phyloP scores from a whole-genome alignment of 2,113 vertebrate genomes.

The Suncus etruscus region DNA sequence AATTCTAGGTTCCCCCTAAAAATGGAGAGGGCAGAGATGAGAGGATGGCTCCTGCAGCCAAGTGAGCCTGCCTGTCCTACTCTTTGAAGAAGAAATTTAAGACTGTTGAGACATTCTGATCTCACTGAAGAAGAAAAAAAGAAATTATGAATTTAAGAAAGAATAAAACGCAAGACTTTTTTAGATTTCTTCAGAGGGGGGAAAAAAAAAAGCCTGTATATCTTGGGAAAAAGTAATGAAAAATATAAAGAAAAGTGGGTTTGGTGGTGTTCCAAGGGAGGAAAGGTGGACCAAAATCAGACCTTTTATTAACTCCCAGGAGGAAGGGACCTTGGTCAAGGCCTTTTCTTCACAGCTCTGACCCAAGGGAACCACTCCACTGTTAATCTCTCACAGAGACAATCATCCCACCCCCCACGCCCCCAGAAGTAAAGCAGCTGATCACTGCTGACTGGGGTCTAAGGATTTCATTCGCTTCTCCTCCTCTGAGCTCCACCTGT shows the following conservation, averaged over 20 bases:
- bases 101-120: background rate
- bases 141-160: slow-evolving; percentile 63
- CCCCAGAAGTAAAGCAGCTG: background rate
- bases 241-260: too few relatives aligned
- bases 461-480: background rate
- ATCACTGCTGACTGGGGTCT: background rate
- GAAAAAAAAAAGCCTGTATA: too few relatives aligned
- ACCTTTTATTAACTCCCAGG: too few relatives aligned
- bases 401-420: background rate
- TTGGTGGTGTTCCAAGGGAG: too few relatives aligned
- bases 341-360: background rate
- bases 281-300: too few relatives aligned
- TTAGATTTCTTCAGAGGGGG: slow-evolving; percentile 39
- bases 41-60: background rate
- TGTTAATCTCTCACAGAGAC: background rate
- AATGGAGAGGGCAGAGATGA: background rate
- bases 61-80: slow-evolving; percentile 1
- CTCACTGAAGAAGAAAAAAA: slow-evolving; percentile 58
- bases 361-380: background rate
- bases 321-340: background rate
- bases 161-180: slow-evolving; percentile 55
- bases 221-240: too few relatives aligned
- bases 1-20: background rate
- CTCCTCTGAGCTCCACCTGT: background rate
- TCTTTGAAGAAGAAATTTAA: slow-evolving; percentile 15